Evolutionary conservation across 2,797 vertebrate species (phyloP).

Genomic region (Sparidentex hasta): DNA sequence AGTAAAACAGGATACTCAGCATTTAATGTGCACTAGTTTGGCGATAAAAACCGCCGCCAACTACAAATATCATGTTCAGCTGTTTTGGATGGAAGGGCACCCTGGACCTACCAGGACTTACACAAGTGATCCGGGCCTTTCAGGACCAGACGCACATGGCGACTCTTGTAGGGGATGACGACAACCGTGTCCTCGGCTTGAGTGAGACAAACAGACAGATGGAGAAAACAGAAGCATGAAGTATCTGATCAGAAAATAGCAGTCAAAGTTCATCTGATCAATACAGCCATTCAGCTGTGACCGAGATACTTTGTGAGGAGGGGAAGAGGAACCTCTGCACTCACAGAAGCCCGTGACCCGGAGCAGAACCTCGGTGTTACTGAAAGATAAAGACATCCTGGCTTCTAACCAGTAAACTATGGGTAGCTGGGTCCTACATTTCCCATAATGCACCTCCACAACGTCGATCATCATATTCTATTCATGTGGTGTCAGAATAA

Average conservation of each 20-base stretch:
- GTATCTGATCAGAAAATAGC: background rate
- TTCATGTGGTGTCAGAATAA: too few species aligned
- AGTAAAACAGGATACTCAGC: conserved; percentile 21
- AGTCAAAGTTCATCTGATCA: background rate
- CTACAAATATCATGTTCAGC: conserved; percentile 37
- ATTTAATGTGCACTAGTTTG: conserved; percentile 29
- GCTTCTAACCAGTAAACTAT: background rate
- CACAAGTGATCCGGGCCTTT: conserved; percentile 98
- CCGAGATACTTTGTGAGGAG: too few species aligned
- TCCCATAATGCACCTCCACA: conserved; percentile 15
- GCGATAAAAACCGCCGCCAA: conserved; percentile 27
- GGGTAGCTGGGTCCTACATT: background rate
- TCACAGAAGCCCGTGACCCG: too few species aligned
- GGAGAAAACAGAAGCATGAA: conserved; percentile 1
- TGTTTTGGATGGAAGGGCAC: conserved; percentile 80
- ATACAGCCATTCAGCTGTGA: too few species aligned
- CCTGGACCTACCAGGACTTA: conserved; percentile 93
- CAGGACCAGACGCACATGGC: conserved; percentile 92
- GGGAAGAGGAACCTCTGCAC: too few species aligned
- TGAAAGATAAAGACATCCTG: background rate
- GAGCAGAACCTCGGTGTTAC: too few species aligned
- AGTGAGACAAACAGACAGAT: conserved; percentile 37
- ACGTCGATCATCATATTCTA: background rate
- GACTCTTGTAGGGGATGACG: conserved; percentile 92
- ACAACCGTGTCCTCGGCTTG: conserved; percentile 93